These are phyloP conservation scores for Adoxophyes honmai DNA, from an alignment of 1,140 invertebrate species.

Conservation along the genomic window DNA sequence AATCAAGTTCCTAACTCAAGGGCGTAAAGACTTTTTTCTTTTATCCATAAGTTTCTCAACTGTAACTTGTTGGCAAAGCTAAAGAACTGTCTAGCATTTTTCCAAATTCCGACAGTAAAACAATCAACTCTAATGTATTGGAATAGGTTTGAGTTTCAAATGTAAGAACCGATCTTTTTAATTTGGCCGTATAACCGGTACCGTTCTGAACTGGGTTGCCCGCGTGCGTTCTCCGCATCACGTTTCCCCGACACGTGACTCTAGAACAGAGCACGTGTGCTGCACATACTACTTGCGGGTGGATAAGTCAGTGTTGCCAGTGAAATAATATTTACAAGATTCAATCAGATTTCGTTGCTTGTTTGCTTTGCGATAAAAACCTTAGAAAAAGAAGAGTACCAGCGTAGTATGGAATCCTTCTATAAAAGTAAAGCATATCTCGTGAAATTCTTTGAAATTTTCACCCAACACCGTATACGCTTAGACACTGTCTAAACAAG, in stretches of 20 bases:
- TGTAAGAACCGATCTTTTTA: background rate
- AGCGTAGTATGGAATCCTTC: no score
- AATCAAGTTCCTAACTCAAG: background rate
- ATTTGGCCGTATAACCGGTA: background rate
- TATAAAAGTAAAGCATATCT: no score
- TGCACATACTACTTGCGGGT: background rate
- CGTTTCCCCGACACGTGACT: slow-evolving; percentile 37
- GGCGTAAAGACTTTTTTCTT: background rate
- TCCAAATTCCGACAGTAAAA: background rate
- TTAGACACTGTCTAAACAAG: no score
- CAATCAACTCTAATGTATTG: background rate
- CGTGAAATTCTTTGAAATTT: no score
- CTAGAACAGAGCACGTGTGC: slow-evolving; percentile 26
- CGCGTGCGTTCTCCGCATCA: slow-evolving; percentile 26
- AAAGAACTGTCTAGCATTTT: slow-evolving; percentile 10
- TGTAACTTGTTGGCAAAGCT: no score
- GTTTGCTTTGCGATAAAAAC: no score
- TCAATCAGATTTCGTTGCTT: no score
- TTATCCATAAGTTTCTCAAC: no score
- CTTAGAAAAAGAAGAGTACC: no score
- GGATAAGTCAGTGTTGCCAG: background rate
- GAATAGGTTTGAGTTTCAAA: background rate
- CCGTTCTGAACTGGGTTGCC: background rate
- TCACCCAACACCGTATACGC: no score
- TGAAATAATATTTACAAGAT: background rate